These are phyloP conservation scores for Microplitis demolitor DNA, from an alignment of 1,140 invertebrate species.

Conservation along the genomic window DNA sequence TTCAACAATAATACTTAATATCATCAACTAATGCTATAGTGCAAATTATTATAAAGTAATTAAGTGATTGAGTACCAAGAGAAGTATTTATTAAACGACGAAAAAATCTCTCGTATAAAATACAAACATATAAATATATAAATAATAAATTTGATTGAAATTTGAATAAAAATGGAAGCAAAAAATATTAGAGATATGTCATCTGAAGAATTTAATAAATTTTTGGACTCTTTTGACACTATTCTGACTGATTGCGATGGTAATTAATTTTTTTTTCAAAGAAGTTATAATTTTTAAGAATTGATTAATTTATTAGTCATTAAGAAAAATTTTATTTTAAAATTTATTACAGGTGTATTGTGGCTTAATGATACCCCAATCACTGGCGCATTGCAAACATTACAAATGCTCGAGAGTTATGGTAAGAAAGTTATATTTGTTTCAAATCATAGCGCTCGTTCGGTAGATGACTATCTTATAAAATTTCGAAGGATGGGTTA, in stretches of 20 bases:
- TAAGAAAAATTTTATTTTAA: background rate
- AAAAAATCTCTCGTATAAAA: too few relatives aligned
- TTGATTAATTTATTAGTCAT: background rate
- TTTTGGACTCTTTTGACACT: slow-evolving; percentile 57
- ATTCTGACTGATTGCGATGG: slow-evolving; percentile 60
- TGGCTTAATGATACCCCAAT: slow-evolving; percentile 60
- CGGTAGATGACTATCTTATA: slow-evolving; percentile 43
- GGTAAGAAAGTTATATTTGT: slow-evolving; percentile 74
- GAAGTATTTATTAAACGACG: too few relatives aligned
- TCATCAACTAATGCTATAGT: too few relatives aligned
- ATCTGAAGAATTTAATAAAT: slow-evolving; percentile 39
- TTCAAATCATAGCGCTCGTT: slow-evolving; percentile 71
- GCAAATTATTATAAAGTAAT: too few relatives aligned
- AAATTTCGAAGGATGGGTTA: slow-evolving; percentile 47
- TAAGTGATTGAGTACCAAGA: too few relatives aligned
- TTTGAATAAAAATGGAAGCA: slow-evolving; percentile 20
- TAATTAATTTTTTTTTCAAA: slow-evolving; percentile 27
- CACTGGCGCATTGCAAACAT: slow-evolving; percentile 59
- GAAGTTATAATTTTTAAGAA: background rate
- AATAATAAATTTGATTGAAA: too few relatives aligned
- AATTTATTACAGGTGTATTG: slow-evolving; percentile 63
- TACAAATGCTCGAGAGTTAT: slow-evolving; percentile 61
- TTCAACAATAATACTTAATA: too few relatives aligned
- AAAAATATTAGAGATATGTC: slow-evolving; percentile 31
- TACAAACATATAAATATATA: too few relatives aligned